Percentiles rank a stretch among this genome's conserved stretches.
Conservation (phyloP, 2,888 invertebrate species). For the Alsophila aescularia region DNA sequence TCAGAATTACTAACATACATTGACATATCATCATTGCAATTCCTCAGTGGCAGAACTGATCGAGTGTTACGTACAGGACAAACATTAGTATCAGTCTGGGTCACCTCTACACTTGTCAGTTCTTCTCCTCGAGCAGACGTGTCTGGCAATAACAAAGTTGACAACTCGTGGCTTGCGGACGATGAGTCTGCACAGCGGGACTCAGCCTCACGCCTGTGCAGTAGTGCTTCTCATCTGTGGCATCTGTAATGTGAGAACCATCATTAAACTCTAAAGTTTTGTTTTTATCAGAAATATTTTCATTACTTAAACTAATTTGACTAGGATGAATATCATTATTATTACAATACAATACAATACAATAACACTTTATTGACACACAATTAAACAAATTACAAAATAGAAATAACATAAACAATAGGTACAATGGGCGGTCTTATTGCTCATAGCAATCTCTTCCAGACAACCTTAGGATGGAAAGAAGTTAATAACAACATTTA, state of each 20-base stretch:
- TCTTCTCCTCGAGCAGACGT: no score
- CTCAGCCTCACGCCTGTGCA: not conserved
- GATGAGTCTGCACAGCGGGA: not conserved
- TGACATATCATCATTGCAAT: constrained; percentile 1
- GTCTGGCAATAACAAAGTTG: no score
- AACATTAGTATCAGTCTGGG: no score
- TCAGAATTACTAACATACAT: not conserved
- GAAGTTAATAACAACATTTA: not conserved
- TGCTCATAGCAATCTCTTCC: no score
- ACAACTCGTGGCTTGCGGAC: no score
- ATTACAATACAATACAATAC: not conserved
- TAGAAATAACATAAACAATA: no score
- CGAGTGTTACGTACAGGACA: not conserved
- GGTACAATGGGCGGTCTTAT: no score
- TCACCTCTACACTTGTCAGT: no score
- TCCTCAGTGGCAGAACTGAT: not conserved
- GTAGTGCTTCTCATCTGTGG: not conserved
- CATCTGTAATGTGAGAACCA: not conserved
- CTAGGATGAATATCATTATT: not conserved
- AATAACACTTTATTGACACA: no score
- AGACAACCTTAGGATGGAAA: no score
- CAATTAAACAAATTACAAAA: no score
- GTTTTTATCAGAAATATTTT: not conserved
- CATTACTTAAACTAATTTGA: not conserved
- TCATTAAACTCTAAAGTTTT: not conserved